Percentiles rank a stretch among this genome's conserved stretches.
Conservation (phyloP, 2,113 vertebrate genomes). For the Xenotilapia caudafasciata region DNA sequence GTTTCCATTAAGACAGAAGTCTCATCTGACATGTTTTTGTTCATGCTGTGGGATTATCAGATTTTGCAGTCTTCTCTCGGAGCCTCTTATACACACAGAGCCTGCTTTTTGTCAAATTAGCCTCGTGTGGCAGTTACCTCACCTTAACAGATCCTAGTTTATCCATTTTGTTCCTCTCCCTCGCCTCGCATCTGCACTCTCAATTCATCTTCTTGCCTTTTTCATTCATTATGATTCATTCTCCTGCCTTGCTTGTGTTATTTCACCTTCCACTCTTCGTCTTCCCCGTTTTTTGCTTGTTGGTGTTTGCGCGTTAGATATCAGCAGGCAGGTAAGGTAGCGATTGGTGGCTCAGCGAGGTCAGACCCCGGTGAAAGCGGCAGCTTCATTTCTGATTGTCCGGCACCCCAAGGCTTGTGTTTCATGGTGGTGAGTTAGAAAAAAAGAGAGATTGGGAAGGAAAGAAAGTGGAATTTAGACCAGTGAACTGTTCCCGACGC, state of each 20-base stretch:
- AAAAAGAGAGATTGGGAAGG: not conserved
- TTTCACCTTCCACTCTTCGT: not conserved
- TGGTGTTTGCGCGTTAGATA: slow-evolving; percentile 15
- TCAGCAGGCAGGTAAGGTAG: slow-evolving; percentile 52
- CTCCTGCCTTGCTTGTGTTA: not conserved
- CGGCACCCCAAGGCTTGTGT: not conserved
- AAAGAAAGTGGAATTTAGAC: not conserved
- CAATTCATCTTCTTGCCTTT: not conserved
- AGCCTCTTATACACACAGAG: slow-evolving; percentile 42
- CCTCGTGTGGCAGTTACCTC: not conserved
- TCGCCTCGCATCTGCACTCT: not conserved
- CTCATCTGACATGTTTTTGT: slow-evolving; percentile 45
- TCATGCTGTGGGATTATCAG: slow-evolving; percentile 46
- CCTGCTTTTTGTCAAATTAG: slow-evolving; percentile 36
- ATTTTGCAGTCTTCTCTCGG: slow-evolving; percentile 38
- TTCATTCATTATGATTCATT: not conserved
- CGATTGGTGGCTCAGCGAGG: slow-evolving; percentile 46
- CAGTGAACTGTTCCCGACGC: not conserved
- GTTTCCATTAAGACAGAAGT: slow-evolving; percentile 46
- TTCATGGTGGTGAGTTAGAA: not conserved
- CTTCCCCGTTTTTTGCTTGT: not conserved
- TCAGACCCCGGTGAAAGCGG: slow-evolving; percentile 49
- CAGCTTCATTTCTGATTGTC: slow-evolving; percentile 64
- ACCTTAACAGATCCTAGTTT: not conserved
- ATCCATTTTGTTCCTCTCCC: not conserved